Evolutionary conservation across 2,113 vertebrate species (phyloP).

Genomic region (Gobio gobio): DNA sequence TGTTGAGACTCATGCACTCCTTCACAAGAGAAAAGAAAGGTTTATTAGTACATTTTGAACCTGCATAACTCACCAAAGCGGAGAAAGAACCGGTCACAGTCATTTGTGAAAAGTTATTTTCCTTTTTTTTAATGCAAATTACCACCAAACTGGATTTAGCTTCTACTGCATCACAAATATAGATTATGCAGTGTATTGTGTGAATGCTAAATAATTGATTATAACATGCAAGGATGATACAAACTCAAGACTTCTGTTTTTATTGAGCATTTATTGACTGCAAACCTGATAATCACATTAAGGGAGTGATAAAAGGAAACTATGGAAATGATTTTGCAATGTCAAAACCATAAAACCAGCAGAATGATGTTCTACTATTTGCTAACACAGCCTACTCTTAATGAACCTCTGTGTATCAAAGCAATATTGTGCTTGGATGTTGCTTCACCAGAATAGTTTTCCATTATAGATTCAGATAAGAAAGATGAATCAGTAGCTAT

Average conservation of each 20-base stretch:
- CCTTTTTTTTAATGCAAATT: not conserved
- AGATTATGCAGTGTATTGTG: not conserved
- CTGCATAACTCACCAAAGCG: not conserved
- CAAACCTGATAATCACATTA: slow-evolving; percentile 33
- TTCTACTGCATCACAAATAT: not conserved
- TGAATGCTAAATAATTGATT: not conserved
- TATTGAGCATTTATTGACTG: slow-evolving; percentile 9
- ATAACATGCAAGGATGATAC: not conserved
- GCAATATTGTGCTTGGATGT: not conserved
- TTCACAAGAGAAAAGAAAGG: slow-evolving; percentile 67
- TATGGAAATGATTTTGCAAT: slow-evolving; percentile 1
- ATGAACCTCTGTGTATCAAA: not conserved
- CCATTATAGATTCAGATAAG: slow-evolving; percentile 1
- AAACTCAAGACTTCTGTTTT: not conserved
- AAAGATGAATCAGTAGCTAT: slow-evolving; percentile 5
- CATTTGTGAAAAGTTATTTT: not conserved
- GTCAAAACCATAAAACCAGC: slow-evolving; percentile 15
- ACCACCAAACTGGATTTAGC: not conserved
- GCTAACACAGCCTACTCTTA: slow-evolving; percentile 13
- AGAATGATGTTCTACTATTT: not conserved
- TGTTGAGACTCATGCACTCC: slow-evolving; percentile 93
- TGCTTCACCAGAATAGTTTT: not conserved
- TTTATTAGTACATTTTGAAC: not conserved
- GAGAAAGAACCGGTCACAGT: not conserved
- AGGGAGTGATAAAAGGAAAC: not conserved